Conservation (phyloP, 2,888 invertebrate species). For the Ichneumoninae sp. region DNA sequence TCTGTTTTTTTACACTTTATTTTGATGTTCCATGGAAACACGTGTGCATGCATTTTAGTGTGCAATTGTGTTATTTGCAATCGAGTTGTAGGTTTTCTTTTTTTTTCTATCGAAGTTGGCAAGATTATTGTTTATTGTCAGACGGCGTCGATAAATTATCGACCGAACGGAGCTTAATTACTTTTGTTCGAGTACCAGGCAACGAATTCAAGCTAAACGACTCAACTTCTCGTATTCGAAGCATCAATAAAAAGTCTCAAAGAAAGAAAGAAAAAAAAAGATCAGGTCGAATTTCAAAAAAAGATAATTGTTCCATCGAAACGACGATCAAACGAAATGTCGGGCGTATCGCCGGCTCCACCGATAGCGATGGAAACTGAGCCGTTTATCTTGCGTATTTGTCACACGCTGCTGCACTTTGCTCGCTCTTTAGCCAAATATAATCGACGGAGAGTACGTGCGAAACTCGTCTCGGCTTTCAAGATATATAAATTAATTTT, state of each 20-base stretch:
- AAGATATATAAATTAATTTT: slow-evolving; percentile 8
- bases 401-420: slow-evolving; percentile 55
- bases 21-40: slow-evolving; percentile 34
- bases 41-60: slow-evolving; percentile 55
- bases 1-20: slow-evolving; percentile 3
- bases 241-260: background rate
- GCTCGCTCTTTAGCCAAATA: slow-evolving; percentile 30
- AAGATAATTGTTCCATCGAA: background rate
- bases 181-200: background rate
- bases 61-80: slow-evolving; percentile 38
- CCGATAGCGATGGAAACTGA: background rate
- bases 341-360: background rate
- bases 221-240: background rate
- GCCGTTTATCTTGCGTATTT: slow-evolving; percentile 30
- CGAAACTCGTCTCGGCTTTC: slow-evolving; percentile 13
- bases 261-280: background rate
- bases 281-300: background rate
- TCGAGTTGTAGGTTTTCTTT: slow-evolving; percentile 11
- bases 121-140: slow-evolving; percentile 10
- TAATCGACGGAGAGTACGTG: background rate
- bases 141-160: background rate
- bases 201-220: slow-evolving; percentile 34
- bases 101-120: slow-evolving; percentile 6
- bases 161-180: background rate
- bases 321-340: background rate